Conservation (phyloP, 1,140 invertebrate genomes). For the Drosophila parvula region DNA sequence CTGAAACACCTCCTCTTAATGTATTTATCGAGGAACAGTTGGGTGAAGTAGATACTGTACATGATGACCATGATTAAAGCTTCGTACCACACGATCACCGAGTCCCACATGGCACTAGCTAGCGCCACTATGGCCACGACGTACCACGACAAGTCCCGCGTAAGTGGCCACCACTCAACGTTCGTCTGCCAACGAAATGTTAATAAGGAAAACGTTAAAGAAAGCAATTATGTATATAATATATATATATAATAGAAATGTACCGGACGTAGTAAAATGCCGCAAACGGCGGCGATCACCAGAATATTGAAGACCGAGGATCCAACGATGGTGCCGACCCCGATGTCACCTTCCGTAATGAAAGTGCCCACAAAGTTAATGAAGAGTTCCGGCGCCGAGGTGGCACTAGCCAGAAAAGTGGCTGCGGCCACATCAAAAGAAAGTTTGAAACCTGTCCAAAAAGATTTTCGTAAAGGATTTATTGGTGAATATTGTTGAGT, state of each 20-base stretch:
- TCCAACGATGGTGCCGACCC: slow-evolving; percentile 94
- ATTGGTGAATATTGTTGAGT: too few relatives aligned
- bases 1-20: slow-evolving; percentile 1
- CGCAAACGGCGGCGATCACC: slow-evolving; percentile 95
- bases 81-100: slow-evolving; percentile 9
- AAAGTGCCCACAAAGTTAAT: slow-evolving; percentile 96
- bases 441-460: slow-evolving; percentile 87
- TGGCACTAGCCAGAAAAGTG: slow-evolving; percentile 97
- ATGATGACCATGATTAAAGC: neutral
- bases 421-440: slow-evolving; percentile 93
- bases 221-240: neutral
- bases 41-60: slow-evolving; percentile 27
- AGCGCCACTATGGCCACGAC: slow-evolving; percentile 60
- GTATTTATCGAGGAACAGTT: slow-evolving; percentile 23
- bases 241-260: neutral
- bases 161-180: slow-evolving; percentile 92
- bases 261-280: slow-evolving; percentile 85
- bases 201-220: neutral
- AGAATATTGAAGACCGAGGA: slow-evolving; percentile 97
- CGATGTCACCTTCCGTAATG: slow-evolving; percentile 93
- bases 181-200: neutral
- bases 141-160: slow-evolving; percentile 94
- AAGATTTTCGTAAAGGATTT: neutral
- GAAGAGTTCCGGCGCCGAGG: slow-evolving; percentile 96
- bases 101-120: slow-evolving; percentile 15